These are phyloP conservation scores for Dromas ardeola DNA, from an alignment of 2,113 vertebrate genomes.

Conservation along the genomic window DNA sequence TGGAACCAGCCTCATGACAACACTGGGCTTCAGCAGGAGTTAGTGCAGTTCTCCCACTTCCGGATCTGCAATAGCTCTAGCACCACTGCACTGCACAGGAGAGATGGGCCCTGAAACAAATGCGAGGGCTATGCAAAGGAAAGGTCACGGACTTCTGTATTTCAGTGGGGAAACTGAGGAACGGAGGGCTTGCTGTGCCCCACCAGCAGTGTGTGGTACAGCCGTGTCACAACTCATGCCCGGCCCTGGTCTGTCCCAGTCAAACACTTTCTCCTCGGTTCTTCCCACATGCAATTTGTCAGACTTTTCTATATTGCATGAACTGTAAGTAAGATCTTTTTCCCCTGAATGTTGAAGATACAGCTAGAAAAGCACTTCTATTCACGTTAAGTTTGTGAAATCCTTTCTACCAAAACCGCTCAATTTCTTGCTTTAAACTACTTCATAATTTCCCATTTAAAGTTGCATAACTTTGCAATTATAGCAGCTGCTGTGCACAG, in stretches of 20 bases:
- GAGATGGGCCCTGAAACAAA: neutral
- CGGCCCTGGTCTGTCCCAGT: neutral
- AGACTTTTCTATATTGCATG: neutral
- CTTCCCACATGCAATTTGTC: neutral
- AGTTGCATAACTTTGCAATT: slow-evolving; percentile 56
- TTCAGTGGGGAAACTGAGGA: neutral
- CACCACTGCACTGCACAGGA: neutral
- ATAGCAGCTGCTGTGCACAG: slow-evolving; percentile 50
- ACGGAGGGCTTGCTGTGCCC: neutral
- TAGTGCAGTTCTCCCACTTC: neutral
- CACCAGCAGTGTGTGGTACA: neutral
- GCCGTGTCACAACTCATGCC: neutral
- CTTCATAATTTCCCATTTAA: slow-evolving; percentile 37
- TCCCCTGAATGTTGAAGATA: neutral
- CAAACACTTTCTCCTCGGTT: neutral
- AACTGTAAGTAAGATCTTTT: neutral
- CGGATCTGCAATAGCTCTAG: neutral
- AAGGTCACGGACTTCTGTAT: neutral
- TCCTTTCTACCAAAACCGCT: neutral
- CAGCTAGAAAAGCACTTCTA: neutral
- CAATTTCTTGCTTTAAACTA: slow-evolving; percentile 51
- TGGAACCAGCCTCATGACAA: neutral
- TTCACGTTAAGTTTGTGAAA: slow-evolving; percentile 7
- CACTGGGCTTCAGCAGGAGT: neutral
- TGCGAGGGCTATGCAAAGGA: neutral